These are phyloP conservation scores for Drosophila kanapiae DNA, from an alignment of 1,140 invertebrate genomes.

Conservation along the genomic window DNA sequence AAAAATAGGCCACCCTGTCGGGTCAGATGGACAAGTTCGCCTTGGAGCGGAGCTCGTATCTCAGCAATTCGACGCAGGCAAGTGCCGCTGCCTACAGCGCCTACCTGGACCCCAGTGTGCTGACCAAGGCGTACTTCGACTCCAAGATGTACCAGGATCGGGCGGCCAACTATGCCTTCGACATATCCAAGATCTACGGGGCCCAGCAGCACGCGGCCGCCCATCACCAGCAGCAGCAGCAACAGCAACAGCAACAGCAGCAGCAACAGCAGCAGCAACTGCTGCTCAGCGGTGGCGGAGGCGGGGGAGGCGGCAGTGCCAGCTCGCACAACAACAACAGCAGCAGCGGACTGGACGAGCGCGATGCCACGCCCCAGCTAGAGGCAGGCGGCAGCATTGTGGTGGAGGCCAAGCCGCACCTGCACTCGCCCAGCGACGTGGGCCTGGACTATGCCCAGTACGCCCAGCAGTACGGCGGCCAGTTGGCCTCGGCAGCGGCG, in stretches of 20 bases:
- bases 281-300: slow-evolving; percentile 47
- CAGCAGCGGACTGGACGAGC: slow-evolving; percentile 72
- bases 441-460: slow-evolving; percentile 82
- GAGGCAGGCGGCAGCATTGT: slow-evolving; percentile 56
- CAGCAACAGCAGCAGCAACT: slow-evolving; percentile 69
- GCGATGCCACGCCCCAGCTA: slow-evolving; percentile 80
- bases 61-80: slow-evolving; percentile 79
- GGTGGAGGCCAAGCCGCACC: slow-evolving; percentile 73
- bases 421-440: slow-evolving; percentile 78
- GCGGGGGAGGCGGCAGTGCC: slow-evolving; percentile 63
- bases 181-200: slow-evolving; percentile 90
- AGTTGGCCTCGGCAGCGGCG: slow-evolving; percentile 64
- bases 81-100: slow-evolving; percentile 85
- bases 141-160: slow-evolving; percentile 93
- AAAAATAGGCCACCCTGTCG: slow-evolving; percentile 66
- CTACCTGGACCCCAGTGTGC: slow-evolving; percentile 90
- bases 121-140: slow-evolving; percentile 92
- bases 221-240: slow-evolving; percentile 77
- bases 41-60: slow-evolving; percentile 84
- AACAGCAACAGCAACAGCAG: slow-evolving; percentile 73
- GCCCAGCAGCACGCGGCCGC: slow-evolving; percentile 75
- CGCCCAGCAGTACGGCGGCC: slow-evolving; percentile 84
- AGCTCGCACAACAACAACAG: slow-evolving; percentile 79
- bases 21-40: slow-evolving; percentile 85
- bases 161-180: slow-evolving; percentile 88